Evolutionary conservation across 1,140 invertebrate genomes (phyloP).

Genomic region (Aphaenogaster floridana): DNA sequence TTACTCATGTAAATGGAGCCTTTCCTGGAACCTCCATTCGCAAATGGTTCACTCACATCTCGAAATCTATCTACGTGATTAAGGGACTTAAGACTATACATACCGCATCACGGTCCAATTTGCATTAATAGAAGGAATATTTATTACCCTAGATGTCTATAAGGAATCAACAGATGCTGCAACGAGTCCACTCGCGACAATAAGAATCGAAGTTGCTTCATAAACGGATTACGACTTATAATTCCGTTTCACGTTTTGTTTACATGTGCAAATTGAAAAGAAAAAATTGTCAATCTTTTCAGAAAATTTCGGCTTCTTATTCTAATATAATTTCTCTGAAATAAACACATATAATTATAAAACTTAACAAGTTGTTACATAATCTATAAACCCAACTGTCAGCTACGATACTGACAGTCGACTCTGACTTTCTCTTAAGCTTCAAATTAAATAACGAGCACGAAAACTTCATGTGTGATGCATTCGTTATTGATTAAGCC

Average conservation of each 20-base stretch:
- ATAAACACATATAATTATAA: not conserved
- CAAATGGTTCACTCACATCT: conserved; percentile 57
- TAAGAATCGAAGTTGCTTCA: not conserved
- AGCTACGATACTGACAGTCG: not conserved
- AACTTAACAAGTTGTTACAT: not conserved
- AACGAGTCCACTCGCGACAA: not conserved
- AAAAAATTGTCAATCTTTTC: conserved; percentile 6
- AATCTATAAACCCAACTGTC: conserved; percentile 10
- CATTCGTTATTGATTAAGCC: conserved; percentile 79
- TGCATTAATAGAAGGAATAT: conserved; percentile 56
- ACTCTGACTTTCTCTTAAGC: not conserved
- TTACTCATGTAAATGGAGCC: conserved; percentile 72
- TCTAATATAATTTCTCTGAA: not conserved
- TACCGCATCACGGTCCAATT: conserved; percentile 48
- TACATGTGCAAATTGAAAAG: conserved; percentile 19
- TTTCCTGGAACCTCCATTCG: conserved; percentile 68
- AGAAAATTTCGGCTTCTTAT: not conserved
- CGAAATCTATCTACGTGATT: conserved; percentile 72
- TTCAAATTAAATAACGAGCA: conserved; percentile 75
- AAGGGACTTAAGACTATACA: conserved; percentile 63
- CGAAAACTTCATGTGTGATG: conserved; percentile 71
- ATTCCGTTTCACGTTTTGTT: conserved; percentile 8
- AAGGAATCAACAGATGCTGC: not conserved
- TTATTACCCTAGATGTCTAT: conserved; percentile 35
- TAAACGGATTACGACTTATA: not conserved